These are phyloP conservation scores for Theocolax elegans DNA, from an alignment of 1,140 invertebrate genomes.

Conservation along the genomic window DNA sequence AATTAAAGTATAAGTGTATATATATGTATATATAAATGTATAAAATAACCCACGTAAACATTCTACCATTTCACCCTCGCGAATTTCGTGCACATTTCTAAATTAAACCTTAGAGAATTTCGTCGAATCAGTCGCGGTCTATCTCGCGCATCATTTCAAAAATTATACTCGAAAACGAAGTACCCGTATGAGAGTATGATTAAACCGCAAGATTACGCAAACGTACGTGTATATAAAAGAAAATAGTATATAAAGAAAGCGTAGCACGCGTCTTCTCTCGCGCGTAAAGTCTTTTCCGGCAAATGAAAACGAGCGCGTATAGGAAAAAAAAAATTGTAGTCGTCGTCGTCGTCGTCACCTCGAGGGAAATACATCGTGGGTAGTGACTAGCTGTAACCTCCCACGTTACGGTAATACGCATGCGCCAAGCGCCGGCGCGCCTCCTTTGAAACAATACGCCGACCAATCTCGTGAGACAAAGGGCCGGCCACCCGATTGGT, in stretches of 20 bases:
- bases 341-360: no score
- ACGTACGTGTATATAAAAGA: not conserved
- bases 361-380: constrained; percentile 33
- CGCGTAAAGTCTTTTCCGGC: constrained; percentile 11
- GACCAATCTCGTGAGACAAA: constrained; percentile 67
- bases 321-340: not conserved
- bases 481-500: constrained; percentile 61
- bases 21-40: not conserved
- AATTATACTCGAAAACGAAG: constrained; percentile 22
- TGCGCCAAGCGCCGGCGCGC: constrained; percentile 45
- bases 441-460: constrained; percentile 67
- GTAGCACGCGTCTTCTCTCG: not conserved
- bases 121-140: not conserved
- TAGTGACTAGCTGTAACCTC: no score
- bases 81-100: constrained; percentile 30
- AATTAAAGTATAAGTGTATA: no score
- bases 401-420: no score
- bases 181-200: constrained; percentile 15
- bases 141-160: constrained; percentile 20
- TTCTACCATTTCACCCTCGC: not conserved
- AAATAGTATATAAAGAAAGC: not conserved
- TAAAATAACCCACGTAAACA: no score
- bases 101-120: constrained; percentile 39
- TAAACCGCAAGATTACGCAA: constrained; percentile 18
- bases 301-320: constrained; percentile 11